Percentiles rank a stretch among this genome's conserved stretches.
Conservation (phyloP, 2,113 vertebrate genomes). For the Regulus satrapa region DNA sequence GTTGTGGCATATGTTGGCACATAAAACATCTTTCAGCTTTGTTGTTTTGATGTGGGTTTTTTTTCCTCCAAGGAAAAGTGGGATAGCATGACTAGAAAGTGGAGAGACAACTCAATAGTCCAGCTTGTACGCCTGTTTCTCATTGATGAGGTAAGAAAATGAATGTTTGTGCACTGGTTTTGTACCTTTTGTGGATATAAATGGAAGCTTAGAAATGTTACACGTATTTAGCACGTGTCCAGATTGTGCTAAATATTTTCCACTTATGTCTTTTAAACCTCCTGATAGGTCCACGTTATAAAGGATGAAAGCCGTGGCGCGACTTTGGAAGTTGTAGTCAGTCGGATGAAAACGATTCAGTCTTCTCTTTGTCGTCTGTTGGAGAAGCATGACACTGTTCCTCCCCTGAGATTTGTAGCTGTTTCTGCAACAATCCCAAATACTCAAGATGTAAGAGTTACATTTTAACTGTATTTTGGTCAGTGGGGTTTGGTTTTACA, state of each 20-base stretch:
- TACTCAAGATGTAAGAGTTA: constrained; percentile 84
- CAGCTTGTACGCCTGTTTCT: constrained; percentile 91
- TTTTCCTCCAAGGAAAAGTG: constrained; percentile 87
- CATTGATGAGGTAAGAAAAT: constrained; percentile 87
- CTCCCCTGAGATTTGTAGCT: constrained; percentile 88
- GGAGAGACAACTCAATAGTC: constrained; percentile 90
- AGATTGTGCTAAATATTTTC: background rate
- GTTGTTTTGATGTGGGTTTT: background rate
- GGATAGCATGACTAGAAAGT: constrained; percentile 98
- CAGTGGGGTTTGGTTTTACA: background rate
- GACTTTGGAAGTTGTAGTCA: constrained; percentile 94
- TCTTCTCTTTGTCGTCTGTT: constrained; percentile 65
- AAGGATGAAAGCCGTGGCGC: constrained; percentile 92
- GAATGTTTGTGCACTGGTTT: background rate
- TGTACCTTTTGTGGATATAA: background rate
- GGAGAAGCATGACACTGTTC: constrained; percentile 56
- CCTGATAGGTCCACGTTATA: constrained; percentile 86
- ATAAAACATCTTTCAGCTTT: background rate
- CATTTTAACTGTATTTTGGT: background rate
- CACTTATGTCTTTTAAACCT: background rate
- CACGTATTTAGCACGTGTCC: background rate
- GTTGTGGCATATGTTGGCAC: background rate
- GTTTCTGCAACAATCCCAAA: constrained; percentile 97
- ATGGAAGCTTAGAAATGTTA: background rate
- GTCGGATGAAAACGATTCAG: constrained; percentile 94